These are phyloP conservation scores for Araneus ventricosus DNA, from an alignment of 1,140 invertebrate genomes.

Conservation along the genomic window DNA sequence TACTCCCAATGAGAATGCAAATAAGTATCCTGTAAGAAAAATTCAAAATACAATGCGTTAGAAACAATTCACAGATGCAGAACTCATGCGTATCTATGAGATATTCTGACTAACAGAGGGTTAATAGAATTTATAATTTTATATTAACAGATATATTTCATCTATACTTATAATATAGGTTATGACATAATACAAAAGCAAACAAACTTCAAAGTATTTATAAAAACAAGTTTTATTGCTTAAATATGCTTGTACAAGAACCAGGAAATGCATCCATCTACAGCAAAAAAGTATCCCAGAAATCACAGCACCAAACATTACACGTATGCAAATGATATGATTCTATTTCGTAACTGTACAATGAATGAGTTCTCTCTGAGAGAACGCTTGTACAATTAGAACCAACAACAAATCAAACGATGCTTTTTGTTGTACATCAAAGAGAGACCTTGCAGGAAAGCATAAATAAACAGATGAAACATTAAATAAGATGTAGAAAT, in stretches of 20 bases:
- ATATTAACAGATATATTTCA: too few species aligned
- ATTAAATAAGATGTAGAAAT: slow-evolving; percentile 68
- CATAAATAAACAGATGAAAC: slow-evolving; percentile 62
- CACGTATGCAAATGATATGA: neutral
- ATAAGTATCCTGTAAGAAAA: too few species aligned
- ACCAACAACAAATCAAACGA: neutral
- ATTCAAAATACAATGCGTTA: too few species aligned
- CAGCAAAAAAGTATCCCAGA: slow-evolving; percentile 55
- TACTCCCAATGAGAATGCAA: too few species aligned
- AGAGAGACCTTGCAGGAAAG: slow-evolving; percentile 28
- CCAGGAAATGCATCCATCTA: too few species aligned
- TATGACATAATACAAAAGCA: neutral
- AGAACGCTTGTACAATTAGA: slow-evolving; percentile 51
- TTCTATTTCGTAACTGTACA: slow-evolving; percentile 37
- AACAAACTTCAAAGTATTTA: neutral
- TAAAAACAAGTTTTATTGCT: slow-evolving; percentile 41
- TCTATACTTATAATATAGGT: too few species aligned
- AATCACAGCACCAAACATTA: slow-evolving; percentile 52
- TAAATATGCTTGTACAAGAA: slow-evolving; percentile 28
- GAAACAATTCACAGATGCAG: too few species aligned
- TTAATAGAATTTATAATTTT: too few species aligned
- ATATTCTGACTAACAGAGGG: too few species aligned
- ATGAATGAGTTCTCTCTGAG: slow-evolving; percentile 17
- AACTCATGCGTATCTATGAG: too few species aligned
- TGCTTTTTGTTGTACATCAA: neutral